Conservation (phyloP, 2,888 invertebrate genomes). For the Oscheius sp. region DNA sequence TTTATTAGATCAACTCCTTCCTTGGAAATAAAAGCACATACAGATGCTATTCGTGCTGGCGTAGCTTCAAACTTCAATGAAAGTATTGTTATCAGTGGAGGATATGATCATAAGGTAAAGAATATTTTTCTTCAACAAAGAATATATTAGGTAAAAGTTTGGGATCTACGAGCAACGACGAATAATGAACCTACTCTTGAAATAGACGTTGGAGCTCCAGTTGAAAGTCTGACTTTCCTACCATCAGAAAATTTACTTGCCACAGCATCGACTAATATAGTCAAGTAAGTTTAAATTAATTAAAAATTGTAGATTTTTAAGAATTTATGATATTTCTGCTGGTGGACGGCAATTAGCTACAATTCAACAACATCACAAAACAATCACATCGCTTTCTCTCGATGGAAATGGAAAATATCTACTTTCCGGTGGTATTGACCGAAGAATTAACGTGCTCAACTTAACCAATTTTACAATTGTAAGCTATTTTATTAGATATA, state of each 20-base stretch:
- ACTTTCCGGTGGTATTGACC: slow-evolving; percentile 88
- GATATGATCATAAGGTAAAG: slow-evolving; percentile 63
- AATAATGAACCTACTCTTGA: slow-evolving; percentile 35
- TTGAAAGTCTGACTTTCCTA: slow-evolving; percentile 86
- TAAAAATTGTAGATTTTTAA: slow-evolving; percentile 18
- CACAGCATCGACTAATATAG: slow-evolving; percentile 79
- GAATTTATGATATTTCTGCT: slow-evolving; percentile 88
- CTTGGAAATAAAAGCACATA: slow-evolving; percentile 55
- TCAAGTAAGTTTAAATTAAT: slow-evolving; percentile 35
- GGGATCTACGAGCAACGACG: slow-evolving; percentile 76
- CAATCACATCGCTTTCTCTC: slow-evolving; percentile 85
- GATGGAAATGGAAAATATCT: slow-evolving; percentile 82
- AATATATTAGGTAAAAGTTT: slow-evolving; percentile 80
- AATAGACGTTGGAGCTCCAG: slow-evolving; percentile 87
- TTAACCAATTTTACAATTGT: slow-evolving; percentile 59
- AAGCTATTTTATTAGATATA: not conserved
- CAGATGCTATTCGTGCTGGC: slow-evolving; percentile 61
- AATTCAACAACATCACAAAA: slow-evolving; percentile 92
- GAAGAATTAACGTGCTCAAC: slow-evolving; percentile 71
- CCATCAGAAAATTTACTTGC: slow-evolving; percentile 89
- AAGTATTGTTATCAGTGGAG: slow-evolving; percentile 60
- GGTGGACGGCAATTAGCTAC: slow-evolving; percentile 83
- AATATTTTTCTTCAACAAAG: not conserved
- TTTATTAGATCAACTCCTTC: slow-evolving; percentile 24
- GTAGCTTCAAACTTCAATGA: slow-evolving; percentile 49